Evolutionary conservation across 2,888 invertebrate species (phyloP).

Genomic region (Drosophila basisetae): DNA sequence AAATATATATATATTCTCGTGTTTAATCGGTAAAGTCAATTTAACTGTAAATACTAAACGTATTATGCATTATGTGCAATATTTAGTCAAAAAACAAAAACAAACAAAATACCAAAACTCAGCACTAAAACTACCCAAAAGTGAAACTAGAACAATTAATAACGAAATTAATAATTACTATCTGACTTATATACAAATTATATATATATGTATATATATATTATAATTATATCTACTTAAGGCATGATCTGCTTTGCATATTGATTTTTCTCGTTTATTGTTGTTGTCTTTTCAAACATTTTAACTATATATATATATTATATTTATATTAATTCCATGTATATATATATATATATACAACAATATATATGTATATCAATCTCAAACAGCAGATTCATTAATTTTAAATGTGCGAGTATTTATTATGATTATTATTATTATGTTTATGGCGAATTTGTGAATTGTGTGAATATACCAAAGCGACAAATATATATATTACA

Average conservation of each 20-base stretch:
- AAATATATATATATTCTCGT: slow-evolving; percentile 21
- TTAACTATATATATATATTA: slow-evolving; percentile 37
- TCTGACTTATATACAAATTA: slow-evolving; percentile 38
- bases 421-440: slow-evolving; percentile 65
- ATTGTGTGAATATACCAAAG: slow-evolving; percentile 55
- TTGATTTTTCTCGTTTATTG: slow-evolving; percentile 74
- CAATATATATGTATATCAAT: slow-evolving; percentile 17
- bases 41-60: slow-evolving; percentile 60
- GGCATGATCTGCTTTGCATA: slow-evolving; percentile 56
- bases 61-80: slow-evolving; percentile 65
- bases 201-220: slow-evolving; percentile 11
- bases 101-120: slow-evolving; percentile 14
- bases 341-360: slow-evolving; percentile 31
- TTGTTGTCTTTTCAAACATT: slow-evolving; percentile 67
- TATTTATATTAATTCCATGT: slow-evolving; percentile 17
- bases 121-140: slow-evolving; percentile 33
- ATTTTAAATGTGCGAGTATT: slow-evolving; percentile 60
- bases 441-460: slow-evolving; percentile 57
- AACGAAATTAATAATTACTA: slow-evolving; percentile 36
- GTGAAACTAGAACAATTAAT: slow-evolving; percentile 50
- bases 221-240: slow-evolving; percentile 30
- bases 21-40: slow-evolving; percentile 58
- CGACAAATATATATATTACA: slow-evolving; percentile 77
- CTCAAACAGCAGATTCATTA: slow-evolving; percentile 52
- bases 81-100: slow-evolving; percentile 35